Conservation (phyloP, 1,140 invertebrate species). For the Anadara kagoshimensis region DNA sequence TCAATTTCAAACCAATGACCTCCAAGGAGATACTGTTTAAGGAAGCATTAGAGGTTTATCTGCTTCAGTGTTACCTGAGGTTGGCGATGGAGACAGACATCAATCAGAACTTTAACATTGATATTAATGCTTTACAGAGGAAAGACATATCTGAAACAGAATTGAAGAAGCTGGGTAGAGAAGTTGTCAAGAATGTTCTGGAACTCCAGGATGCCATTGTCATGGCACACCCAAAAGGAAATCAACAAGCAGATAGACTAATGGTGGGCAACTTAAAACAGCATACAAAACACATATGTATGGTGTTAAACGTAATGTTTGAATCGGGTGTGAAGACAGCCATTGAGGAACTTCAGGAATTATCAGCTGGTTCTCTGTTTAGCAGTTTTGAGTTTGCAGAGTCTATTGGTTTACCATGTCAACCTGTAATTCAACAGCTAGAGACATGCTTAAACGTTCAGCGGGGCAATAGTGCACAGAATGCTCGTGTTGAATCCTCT, state of each 20-base stretch:
- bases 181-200: constrained; percentile 33
- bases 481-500: constrained; percentile 4
- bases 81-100: constrained; percentile 40
- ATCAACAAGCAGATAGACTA: constrained; percentile 5
- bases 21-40: constrained; percentile 43
- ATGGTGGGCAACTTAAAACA: constrained; percentile 16
- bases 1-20: constrained; percentile 43
- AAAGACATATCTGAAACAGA: constrained; percentile 6
- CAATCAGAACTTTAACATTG: constrained; percentile 21
- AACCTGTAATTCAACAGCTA: constrained; percentile 21
- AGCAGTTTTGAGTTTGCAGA: constrained; percentile 44
- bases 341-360: constrained; percentile 45
- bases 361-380: constrained; percentile 16
- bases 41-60: constrained; percentile 52
- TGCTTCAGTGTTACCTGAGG: constrained; percentile 42
- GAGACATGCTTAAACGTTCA: constrained; percentile 8
- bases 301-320: constrained; percentile 38
- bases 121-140: constrained; percentile 1
- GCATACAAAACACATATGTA: constrained; percentile 43
- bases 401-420: constrained; percentile 30
- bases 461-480: neutral
- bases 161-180: constrained; percentile 18
- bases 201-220: constrained; percentile 26
- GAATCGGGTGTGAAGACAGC: constrained; percentile 40
- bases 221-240: constrained; percentile 16